Conservation (phyloP, 1,140 invertebrate species). For the Orchesella cincta region DNA sequence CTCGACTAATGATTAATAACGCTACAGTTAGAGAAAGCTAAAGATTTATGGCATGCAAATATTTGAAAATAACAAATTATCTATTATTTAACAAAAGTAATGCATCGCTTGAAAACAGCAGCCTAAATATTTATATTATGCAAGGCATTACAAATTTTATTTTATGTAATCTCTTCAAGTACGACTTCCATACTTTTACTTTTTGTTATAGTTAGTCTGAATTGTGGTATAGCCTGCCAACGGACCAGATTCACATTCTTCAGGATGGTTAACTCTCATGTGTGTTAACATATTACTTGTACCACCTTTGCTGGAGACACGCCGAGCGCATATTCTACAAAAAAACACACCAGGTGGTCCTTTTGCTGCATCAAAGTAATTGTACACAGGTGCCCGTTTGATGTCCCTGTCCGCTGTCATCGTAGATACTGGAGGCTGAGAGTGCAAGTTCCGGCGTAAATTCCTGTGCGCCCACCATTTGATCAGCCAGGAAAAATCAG, state of each 20-base stretch:
- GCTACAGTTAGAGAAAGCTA: no score
- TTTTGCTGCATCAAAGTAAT: neutral
- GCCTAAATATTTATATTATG: no score
- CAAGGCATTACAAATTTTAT: no score
- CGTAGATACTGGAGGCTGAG: neutral
- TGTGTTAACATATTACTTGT: conserved; percentile 21
- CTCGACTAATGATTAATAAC: no score
- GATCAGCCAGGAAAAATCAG: neutral
- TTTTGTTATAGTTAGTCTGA: no score
- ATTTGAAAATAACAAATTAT: no score
- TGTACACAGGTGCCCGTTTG: conserved; percentile 12
- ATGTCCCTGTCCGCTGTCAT: neutral
- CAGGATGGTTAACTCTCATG: neutral
- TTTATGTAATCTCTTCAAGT: no score
- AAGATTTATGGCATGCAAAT: no score
- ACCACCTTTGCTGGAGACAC: conserved; percentile 1
- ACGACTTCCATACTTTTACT: no score
- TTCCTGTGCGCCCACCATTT: neutral
- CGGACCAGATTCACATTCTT: neutral
- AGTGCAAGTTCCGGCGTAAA: neutral
- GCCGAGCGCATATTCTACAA: neutral
- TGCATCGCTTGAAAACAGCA: no score
- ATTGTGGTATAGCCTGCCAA: no score
- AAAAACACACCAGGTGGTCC: neutral
- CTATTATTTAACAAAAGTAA: no score